Evolutionary conservation across 2,797 vertebrate species (phyloP), one percentile per base, ranked within the genome.

Genomic region (Glossophaga mutica): DNA sequence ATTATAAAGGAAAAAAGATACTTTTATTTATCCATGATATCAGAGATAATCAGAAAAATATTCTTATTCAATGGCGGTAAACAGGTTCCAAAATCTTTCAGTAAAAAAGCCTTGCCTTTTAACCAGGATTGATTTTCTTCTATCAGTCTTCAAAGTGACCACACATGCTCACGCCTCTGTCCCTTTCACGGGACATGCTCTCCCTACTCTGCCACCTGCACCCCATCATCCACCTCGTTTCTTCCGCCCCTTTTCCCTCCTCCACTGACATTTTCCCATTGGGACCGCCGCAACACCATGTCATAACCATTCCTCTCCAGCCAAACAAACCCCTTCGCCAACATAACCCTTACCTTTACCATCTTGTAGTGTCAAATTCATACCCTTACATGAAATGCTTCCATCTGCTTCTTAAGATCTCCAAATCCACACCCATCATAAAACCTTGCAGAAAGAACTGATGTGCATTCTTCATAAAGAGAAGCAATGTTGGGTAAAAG

Each of bases 61-160:
- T 24, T 68, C 37, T 76, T 4, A 42, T 12, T 65, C 42, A 62
- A 42, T 79, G 65, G 84, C 19, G 7, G 57, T 19, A 89, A 95
- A 92, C 14, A 94, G n/a, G 62, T 24, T 50, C 9, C n/a, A 71
- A 85, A 46, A 67, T 85, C 88, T 92, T 91, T 15, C 46, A 90
- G 89, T 59, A 46, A 87, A 48, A 44, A 89, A 8, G 15, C 5
- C 42, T 84, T 79, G 6, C 22, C 32, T 62, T 55, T 84, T 74
- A 82, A 59, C 15, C 6, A 76, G 24, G 78, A 4, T 3, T 22
- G n/a, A 71, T 42, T 87, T 55, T 91, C 7, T n/a, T 42, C 2
- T 8, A n/a, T 55, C 10, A 55, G 67, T 88, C 44, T 84, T 94
- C 10, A 22, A 67, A 70, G 21, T 26, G 46, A 87, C 19, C 6